phyloP scores from a whole-genome alignment of 2,797 vertebrate species.

The Melanotaenia pygmaea region DNA sequence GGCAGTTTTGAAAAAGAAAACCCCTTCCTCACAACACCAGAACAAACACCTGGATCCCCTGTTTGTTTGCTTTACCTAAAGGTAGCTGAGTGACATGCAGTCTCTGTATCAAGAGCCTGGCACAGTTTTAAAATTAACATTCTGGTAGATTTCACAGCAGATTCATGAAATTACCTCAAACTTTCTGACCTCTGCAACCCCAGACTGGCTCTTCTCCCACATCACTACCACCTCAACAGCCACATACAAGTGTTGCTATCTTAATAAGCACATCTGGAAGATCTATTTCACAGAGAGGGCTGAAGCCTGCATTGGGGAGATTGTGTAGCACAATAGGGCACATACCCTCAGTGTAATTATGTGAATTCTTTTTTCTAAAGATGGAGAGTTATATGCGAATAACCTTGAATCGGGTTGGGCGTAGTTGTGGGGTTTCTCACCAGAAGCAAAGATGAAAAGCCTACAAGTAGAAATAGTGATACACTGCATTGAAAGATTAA shows the following conservation, averaged over 20 bases:
- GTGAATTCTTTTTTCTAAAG: conserved; percentile 66
- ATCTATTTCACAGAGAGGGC: conserved; percentile 44
- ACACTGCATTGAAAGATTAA: conserved; percentile 41
- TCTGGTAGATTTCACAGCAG: conserved; percentile 45
- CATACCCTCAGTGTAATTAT: conserved; percentile 57
- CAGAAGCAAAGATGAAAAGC: conserved; percentile 36
- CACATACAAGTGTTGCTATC: conserved; percentile 34
- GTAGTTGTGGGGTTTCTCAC: conserved; percentile 29
- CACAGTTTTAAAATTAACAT: conserved; percentile 45
- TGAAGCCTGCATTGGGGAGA: conserved; percentile 49
- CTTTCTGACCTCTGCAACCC: conserved; percentile 48
- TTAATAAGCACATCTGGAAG: conserved; percentile 29
- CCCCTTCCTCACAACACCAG: neutral
- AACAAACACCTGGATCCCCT: conserved; percentile 2
- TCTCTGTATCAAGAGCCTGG: conserved; percentile 43
- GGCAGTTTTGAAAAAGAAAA: conserved; percentile 34
- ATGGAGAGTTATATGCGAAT: conserved; percentile 31
- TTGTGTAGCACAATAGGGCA: conserved; percentile 62
- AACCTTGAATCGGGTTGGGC: conserved; percentile 53
- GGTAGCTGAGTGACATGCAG: conserved; percentile 12
- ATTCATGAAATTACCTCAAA: conserved; percentile 59
- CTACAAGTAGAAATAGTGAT: conserved; percentile 33
- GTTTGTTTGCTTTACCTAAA: conserved; percentile 41
- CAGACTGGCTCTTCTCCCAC: conserved; percentile 25
- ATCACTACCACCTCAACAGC: conserved; percentile 26